These are phyloP conservation scores for Aspidiotus destructor DNA, from an alignment of 2,888 invertebrate genomes.

Conservation along the genomic window DNA sequence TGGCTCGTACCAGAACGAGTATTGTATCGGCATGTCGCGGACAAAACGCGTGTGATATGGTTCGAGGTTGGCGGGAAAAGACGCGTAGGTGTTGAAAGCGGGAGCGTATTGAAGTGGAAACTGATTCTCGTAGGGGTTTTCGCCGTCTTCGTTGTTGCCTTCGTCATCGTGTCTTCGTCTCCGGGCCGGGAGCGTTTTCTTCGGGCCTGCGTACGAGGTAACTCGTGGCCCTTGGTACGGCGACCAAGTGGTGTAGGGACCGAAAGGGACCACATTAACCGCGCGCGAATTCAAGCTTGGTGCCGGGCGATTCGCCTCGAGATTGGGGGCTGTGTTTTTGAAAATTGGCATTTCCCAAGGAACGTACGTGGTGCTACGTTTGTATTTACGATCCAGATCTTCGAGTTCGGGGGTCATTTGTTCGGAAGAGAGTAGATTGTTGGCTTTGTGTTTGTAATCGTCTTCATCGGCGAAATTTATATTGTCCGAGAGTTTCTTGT, in stretches of 20 bases:
- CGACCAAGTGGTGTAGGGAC: constrained; percentile 21
- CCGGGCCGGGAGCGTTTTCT: not conserved
- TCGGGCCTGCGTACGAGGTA: not conserved
- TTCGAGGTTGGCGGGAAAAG: no score
- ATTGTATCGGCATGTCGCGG: no score
- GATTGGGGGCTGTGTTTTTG: constrained; percentile 5
- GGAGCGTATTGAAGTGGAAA: no score
- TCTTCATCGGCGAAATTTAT: not conserved
- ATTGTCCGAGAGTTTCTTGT: not conserved
- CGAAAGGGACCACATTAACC: constrained; percentile 6
- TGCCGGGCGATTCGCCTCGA: not conserved
- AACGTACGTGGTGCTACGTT: constrained; percentile 10
- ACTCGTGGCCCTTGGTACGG: constrained; percentile 7
- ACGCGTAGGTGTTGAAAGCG: no score
- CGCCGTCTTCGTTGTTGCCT: no score
- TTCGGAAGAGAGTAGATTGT: constrained; percentile 10
- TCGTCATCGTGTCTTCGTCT: no score
- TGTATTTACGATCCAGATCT: constrained; percentile 20
- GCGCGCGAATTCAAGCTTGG: constrained; percentile 3
- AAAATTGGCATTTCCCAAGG: not conserved
- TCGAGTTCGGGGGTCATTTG: constrained; percentile 13
- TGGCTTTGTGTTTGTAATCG: constrained; percentile 11
- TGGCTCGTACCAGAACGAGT: no score
- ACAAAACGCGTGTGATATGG: no score
- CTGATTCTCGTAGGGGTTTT: no score